These are phyloP conservation scores for Onthophagus sagittarius DNA, from an alignment of 2,888 invertebrate species.

Conservation along the genomic window DNA sequence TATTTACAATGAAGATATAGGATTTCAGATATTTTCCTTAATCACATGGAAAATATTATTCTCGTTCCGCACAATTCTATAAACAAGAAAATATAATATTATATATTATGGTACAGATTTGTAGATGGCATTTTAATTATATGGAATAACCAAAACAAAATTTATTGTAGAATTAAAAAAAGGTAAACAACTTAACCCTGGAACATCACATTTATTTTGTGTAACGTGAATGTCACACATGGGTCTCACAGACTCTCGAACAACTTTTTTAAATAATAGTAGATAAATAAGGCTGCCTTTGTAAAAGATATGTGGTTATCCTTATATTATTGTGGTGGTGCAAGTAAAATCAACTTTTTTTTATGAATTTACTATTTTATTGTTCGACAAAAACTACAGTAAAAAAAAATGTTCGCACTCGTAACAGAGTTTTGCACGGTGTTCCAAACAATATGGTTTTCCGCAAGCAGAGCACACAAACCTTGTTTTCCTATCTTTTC, in stretches of 20 bases:
- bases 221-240: neutral
- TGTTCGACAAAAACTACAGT: neutral
- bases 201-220: neutral
- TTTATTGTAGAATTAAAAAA: too few species aligned
- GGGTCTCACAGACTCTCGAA: too few species aligned
- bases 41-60: too few species aligned
- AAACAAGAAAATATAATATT: too few species aligned
- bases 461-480: constrained; percentile 15
- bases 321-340: neutral
- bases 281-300: neutral
- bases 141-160: too few species aligned
- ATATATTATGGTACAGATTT: too few species aligned
- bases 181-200: neutral
- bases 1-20: too few species aligned
- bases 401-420: constrained; percentile 12
- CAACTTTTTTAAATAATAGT: neutral
- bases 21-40: too few species aligned
- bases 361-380: neutral
- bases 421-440: constrained; percentile 13
- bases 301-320: neutral
- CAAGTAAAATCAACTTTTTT: neutral
- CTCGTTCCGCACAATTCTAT: too few species aligned
- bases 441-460: constrained; percentile 15
- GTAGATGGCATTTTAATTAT: too few species aligned
- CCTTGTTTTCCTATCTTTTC: constrained; percentile 16